Evolutionary conservation across 2,888 invertebrate genomes (phyloP), one percentile per base, ranked within the genome.

Genomic region (Acanthosepion pharaonis): DNA sequence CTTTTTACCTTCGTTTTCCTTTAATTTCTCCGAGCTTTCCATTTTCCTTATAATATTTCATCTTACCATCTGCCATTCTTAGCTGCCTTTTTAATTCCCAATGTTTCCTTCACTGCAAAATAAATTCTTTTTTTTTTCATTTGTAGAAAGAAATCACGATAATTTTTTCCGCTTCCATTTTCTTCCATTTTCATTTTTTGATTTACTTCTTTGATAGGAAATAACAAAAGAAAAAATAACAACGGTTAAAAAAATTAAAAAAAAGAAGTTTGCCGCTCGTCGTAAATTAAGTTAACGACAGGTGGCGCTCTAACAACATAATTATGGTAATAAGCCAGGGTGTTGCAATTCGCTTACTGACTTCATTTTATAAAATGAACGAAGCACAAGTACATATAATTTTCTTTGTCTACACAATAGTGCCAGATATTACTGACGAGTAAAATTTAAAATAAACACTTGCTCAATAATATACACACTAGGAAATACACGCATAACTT

Each of bases 301-400:
- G n/a, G 78, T n/a, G n/a, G 78, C 78, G n/a, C n/a, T 78, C 15
- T 78, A 78, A 78, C 78, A 78, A 78, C 78, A 78, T n/a, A 78
- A 78, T 78, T 78, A 78, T 78, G 78, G n/a, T n/a, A 78, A 78
- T 78, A 78, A 78, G 9, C n/a, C n/a, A 33, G 78, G n/a, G 78
- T 78, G 78, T n/a, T n/a, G 33, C n/a, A 18, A 78, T 78, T 11
- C 78, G 33, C 78, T 33, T 78, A 78, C 78, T 78, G 33, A 78
- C 78, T 78, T 78, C 8, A 78, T 78, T 78, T 78, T 4, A 18
- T 11, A 78, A 78, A 78, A 78, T 33, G 78, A 78, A 33, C 11
- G 15, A n/a, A 78, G 33, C 78, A 59, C n/a, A 78, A 15, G 78
- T 15, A 78, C n/a, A n/a, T 78, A n/a, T 18, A n/a, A 33, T 78